Conservation (phyloP, 2,888 invertebrate genomes). For the Apamea anceps region DNA sequence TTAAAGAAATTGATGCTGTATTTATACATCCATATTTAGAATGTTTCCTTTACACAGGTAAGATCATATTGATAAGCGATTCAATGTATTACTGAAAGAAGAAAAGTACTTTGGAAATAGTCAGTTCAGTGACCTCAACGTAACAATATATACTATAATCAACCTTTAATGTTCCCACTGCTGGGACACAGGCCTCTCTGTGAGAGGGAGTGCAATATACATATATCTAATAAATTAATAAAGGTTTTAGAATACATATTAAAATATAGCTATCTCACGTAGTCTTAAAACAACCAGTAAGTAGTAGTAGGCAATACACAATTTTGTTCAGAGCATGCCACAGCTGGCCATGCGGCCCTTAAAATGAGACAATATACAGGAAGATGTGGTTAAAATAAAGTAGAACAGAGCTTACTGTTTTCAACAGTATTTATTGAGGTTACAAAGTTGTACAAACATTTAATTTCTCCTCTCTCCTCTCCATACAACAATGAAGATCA, state of each 20-base stretch:
- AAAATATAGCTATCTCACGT: background rate
- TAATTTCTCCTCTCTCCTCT: background rate
- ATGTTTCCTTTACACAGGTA: conserved; percentile 17
- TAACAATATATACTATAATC: background rate
- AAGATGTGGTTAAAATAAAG: conserved; percentile 35
- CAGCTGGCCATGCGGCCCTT: conserved; percentile 21
- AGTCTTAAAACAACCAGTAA: background rate
- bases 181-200: no score
- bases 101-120: background rate
- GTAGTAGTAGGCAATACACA: background rate
- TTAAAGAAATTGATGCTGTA: conserved; percentile 52
- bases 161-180: no score
- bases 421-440: conserved; percentile 5
- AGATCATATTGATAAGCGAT: conserved; percentile 21
- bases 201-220: background rate
- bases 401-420: background rate
- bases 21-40: conserved; percentile 24
- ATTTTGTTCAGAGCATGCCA: conserved; percentile 1
- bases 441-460: background rate
- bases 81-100: background rate
- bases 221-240: background rate
- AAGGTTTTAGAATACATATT: background rate
- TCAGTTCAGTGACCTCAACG: conserved; percentile 29
- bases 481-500: background rate
- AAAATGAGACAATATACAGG: conserved; percentile 33